These are phyloP conservation scores for Amblyraja radiata DNA, from an alignment of 2,797 vertebrate genomes.

Conservation along the genomic window DNA sequence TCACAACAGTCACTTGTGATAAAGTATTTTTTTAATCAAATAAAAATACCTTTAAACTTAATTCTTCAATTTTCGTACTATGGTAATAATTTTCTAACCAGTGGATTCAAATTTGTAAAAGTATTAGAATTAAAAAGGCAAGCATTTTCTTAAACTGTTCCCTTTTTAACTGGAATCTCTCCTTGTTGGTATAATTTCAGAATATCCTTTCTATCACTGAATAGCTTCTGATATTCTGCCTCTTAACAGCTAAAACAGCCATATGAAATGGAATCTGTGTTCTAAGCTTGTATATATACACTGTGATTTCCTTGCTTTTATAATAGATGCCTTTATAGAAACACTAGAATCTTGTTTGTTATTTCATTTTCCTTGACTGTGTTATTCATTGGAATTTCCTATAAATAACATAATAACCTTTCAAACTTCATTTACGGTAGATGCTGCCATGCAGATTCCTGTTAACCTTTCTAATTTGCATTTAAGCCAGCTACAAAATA, in stretches of 20 bases:
- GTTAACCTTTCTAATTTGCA: neutral
- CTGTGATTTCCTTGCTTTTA: neutral
- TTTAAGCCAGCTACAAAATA: neutral
- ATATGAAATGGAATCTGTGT: neutral
- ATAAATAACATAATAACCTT: neutral
- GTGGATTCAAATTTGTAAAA: neutral
- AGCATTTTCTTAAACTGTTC: neutral
- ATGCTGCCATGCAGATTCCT: neutral
- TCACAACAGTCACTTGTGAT: neutral
- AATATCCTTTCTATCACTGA: neutral
- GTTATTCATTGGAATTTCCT: neutral
- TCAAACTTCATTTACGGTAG: neutral
- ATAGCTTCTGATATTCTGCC: neutral
- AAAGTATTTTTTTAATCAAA: neutral
- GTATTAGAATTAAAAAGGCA: neutral
- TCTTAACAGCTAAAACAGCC: neutral
- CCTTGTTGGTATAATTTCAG: neutral
- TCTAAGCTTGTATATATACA: constrained; percentile 13
- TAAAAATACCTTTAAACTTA: neutral
- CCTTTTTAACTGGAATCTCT: neutral
- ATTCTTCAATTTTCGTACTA: neutral
- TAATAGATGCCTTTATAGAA: neutral
- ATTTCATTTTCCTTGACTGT: neutral
- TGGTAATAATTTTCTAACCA: neutral
- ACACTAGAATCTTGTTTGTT: neutral